Conservation (phyloP, 2,888 invertebrate genomes). For the Folsomia manolachei region DNA sequence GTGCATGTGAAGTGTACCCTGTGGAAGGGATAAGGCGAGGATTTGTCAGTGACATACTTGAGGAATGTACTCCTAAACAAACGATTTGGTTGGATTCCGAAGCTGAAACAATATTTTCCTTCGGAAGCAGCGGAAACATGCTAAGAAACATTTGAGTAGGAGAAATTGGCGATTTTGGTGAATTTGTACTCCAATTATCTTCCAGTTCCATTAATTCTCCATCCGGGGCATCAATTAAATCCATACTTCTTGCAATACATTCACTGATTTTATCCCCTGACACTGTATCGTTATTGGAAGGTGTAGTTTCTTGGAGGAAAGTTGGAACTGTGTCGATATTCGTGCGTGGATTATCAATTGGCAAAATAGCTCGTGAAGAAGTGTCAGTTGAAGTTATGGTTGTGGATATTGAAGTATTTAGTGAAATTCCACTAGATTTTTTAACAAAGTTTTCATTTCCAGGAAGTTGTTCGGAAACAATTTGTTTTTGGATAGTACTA, state of each 20-base stretch:
- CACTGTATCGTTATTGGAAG: constrained; percentile 1
- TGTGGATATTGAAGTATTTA: neutral
- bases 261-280: constrained; percentile 47
- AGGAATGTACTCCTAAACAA: neutral
- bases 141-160: constrained; percentile 50
- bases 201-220: constrained; percentile 49
- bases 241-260: constrained; percentile 50
- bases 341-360: no score
- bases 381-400: neutral
- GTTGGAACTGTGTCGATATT: neutral
- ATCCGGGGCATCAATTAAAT: constrained; percentile 46
- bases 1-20: constrained; percentile 1
- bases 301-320: neutral
- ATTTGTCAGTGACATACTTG: no score
- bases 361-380: no score
- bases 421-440: neutral
- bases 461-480: no score
- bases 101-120: constrained; percentile 36
- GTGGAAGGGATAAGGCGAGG: neutral
- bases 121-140: constrained; percentile 48
- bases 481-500: neutral
- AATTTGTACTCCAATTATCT: constrained; percentile 43
- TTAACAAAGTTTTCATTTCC: neutral
- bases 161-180: constrained; percentile 49
- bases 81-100: constrained; percentile 15